These are phyloP conservation scores for Pseudococcus viburni DNA, from an alignment of 2,888 invertebrate genomes.

Conservation along the genomic window DNA sequence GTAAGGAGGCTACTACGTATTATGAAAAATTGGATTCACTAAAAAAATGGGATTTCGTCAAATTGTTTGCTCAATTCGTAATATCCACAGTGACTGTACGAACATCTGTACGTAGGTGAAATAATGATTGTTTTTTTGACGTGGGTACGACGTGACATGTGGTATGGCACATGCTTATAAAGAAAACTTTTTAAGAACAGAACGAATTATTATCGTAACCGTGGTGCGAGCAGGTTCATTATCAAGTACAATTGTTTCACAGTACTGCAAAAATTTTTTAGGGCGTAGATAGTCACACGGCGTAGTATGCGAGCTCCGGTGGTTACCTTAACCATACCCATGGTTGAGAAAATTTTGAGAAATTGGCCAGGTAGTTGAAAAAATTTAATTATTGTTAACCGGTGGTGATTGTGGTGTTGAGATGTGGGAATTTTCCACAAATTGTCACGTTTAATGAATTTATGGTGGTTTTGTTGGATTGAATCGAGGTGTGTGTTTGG, in stretches of 20 bases:
- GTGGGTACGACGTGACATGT: not conserved
- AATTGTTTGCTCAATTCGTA: conserved; percentile 21
- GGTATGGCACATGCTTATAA: conserved; percentile 20
- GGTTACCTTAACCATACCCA: not conserved
- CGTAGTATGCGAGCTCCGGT: not conserved
- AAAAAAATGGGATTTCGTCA: not conserved
- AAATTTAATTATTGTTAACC: too few relatives aligned
- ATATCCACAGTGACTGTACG: conserved; percentile 9
- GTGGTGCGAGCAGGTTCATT: conserved; percentile 16
- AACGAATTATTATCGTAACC: conserved; percentile 17
- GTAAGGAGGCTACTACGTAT: not conserved
- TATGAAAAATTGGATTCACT: not conserved
- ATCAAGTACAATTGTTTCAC: conserved; percentile 32
- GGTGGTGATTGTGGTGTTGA: too few relatives aligned
- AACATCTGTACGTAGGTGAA: conserved; percentile 5
- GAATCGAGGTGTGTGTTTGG: too few relatives aligned
- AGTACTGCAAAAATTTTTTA: not conserved
- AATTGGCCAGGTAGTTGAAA: too few relatives aligned
- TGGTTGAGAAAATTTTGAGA: too few relatives aligned
- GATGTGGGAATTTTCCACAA: too few relatives aligned
- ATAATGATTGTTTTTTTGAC: conserved; percentile 37
- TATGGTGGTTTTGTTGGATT: too few relatives aligned
- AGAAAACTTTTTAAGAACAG: conserved; percentile 13
- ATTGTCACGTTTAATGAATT: too few relatives aligned
- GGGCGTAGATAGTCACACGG: not conserved